Conservation (phyloP, 2,888 invertebrate genomes). For the Mesodorylaimus sp. region DNA sequence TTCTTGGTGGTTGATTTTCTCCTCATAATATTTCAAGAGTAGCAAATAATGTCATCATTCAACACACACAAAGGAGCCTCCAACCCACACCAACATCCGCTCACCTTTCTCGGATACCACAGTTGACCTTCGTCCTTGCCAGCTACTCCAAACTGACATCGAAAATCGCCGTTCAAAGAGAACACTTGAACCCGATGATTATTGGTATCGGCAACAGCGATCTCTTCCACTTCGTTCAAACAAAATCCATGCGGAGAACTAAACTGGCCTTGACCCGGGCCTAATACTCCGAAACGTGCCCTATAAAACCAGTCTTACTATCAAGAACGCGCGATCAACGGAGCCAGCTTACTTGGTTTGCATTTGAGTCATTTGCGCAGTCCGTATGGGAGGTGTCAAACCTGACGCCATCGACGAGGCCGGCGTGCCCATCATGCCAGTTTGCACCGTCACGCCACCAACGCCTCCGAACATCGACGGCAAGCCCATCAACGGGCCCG, state of each 20-base stretch:
- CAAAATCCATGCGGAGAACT: constrained; percentile 95
- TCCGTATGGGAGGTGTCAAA: constrained; percentile 11
- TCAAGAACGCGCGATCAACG: no score
- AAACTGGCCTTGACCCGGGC: constrained; percentile 77
- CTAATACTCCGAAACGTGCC: constrained; percentile 80
- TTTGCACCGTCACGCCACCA: constrained; percentile 9
- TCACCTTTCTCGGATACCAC: constrained; percentile 86
- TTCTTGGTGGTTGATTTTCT: not conserved
- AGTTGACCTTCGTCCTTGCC: constrained; percentile 88
- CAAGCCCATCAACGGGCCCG: no score
- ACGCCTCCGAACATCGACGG: constrained; percentile 6
- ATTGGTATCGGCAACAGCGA: constrained; percentile 66
- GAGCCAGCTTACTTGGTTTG: constrained; percentile 29
- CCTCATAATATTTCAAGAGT: no score
- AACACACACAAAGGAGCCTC: not conserved
- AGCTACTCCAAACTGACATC: constrained; percentile 79
- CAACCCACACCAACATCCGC: not conserved
- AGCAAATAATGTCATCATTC: no score
- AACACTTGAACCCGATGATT: constrained; percentile 91
- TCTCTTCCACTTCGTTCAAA: constrained; percentile 76
- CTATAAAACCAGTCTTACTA: constrained; percentile 18
- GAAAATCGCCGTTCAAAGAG: constrained; percentile 75
- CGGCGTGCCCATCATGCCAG: not conserved
- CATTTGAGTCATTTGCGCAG: constrained; percentile 33
- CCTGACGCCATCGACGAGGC: constrained; percentile 2